These are phyloP conservation scores for Crotalus viridis DNA, from an alignment of 2,113 vertebrate species.

Conservation along the genomic window DNA sequence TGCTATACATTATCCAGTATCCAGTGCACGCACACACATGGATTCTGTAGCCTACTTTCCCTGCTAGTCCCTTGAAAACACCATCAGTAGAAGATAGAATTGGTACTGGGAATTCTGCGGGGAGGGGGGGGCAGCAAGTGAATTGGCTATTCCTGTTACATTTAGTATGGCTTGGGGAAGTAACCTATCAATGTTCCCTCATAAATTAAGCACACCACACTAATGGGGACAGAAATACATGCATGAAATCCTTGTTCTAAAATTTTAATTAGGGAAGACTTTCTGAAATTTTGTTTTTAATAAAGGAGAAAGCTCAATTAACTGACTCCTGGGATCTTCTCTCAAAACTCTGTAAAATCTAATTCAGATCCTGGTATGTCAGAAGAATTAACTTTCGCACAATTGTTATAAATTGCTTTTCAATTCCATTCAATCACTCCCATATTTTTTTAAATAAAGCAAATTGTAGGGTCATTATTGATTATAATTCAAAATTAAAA, in stretches of 20 bases:
- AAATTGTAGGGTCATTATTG: constrained; percentile 37
- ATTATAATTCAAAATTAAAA: constrained; percentile 49
- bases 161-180: background rate
- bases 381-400: background rate
- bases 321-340: constrained; percentile 37
- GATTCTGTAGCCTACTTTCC: background rate
- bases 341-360: constrained; percentile 16
- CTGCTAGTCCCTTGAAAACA: background rate
- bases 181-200: background rate
- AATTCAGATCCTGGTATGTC: background rate
- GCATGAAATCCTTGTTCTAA: background rate
- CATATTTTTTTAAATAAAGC: constrained; percentile 35
- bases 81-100: background rate
- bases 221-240: background rate
- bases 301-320: background rate
- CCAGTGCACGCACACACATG: background rate
- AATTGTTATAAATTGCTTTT: constrained; percentile 1
- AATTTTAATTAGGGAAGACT: constrained; percentile 31
- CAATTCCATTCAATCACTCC: constrained; percentile 45
- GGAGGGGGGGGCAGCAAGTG: background rate
- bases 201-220: background rate
- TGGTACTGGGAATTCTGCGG: background rate
- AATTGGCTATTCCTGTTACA: background rate
- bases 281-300: constrained; percentile 26
- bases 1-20: background rate